Base-by-base conservation (phyloP, 1,140 invertebrate genomes). In the Pentalonia nigronervosa region DNA sequence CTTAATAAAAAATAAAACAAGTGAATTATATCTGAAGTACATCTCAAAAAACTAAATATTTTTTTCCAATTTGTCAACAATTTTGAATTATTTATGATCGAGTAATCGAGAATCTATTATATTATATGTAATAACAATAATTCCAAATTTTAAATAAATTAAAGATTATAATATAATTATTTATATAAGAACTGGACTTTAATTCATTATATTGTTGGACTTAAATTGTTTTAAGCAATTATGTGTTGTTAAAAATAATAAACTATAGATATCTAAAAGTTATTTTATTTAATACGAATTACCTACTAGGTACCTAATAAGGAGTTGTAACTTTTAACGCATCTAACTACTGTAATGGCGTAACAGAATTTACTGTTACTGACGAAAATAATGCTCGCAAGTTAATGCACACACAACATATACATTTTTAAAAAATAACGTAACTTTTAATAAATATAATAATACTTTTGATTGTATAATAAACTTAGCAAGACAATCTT, bases 401-500 rank as follows among this genome's bases (percentile, higher is more conserved):
- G 41, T 41, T 41, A 4, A 41, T 41, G 41, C 41, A 4, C 41
- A 41, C 41, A 41, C n/a, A 67, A 20, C 14, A n/a, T n/a, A n/a
- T 67, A 30, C n/a, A n/a, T 76, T 76, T 76, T 76, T 76, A 76
- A 76, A 87, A 87, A 17, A 41, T 41, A 41, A 41, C 84, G 41
- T n/a, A 30, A 30, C 84, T 30, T 7, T 17, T 87, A 87, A 48
- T 45, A 47, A 87, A 47, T 48, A 87, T 30, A 87, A 84, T 14
- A 41, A 36, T n/a, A 23, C 25, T 47, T 87, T 47, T 23, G 84
- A 47, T 47, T 25, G 23, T 47, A 30, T 50, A n/a, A 48, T 48
- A 47, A 48, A 88, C 86, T 88, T 48, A n/a, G 30, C 25, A 34
- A 88, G 45, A n/a, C 86, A 88, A 88, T 88, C 86, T 48, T 48